Conservation (phyloP, 2,113 vertebrate genomes). For the Laticauda colubrina region DNA sequence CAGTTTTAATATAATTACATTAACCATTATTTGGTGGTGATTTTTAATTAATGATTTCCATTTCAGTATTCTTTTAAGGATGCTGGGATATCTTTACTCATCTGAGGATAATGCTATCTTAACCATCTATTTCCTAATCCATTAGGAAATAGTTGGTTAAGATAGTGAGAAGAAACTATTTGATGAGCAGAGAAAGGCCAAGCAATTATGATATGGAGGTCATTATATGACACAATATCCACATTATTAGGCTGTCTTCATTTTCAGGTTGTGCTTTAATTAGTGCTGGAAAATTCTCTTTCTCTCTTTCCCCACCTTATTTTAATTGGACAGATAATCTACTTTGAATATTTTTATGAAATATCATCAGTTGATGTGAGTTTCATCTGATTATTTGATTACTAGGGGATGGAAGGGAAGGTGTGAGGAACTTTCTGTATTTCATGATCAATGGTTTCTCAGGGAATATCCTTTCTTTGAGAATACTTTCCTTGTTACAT, state of each 20-base stretch:
- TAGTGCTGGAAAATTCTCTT: background rate
- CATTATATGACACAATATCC: background rate
- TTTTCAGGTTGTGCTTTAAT: background rate
- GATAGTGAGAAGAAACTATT: background rate
- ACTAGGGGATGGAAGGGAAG: background rate
- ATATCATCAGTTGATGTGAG: background rate
- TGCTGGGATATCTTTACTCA: background rate
- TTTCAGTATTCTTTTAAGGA: background rate
- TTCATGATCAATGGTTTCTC: background rate
- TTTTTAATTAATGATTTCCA: background rate
- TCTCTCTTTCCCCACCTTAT: background rate
- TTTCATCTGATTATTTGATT: background rate
- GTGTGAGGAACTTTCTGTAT: background rate
- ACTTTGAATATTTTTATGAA: background rate
- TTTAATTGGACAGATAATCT: background rate
- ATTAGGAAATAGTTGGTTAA: background rate
- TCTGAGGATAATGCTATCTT: background rate
- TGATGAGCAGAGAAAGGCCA: background rate
- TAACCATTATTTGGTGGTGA: background rate
- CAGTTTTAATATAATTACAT: background rate
- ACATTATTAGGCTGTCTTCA: background rate
- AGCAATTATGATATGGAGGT: background rate
- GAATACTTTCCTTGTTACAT: background rate
- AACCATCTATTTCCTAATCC: background rate
- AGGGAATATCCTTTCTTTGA: background rate